These are phyloP conservation scores for Apamea anceps DNA, from an alignment of 2,888 invertebrate species.

Conservation along the genomic window DNA sequence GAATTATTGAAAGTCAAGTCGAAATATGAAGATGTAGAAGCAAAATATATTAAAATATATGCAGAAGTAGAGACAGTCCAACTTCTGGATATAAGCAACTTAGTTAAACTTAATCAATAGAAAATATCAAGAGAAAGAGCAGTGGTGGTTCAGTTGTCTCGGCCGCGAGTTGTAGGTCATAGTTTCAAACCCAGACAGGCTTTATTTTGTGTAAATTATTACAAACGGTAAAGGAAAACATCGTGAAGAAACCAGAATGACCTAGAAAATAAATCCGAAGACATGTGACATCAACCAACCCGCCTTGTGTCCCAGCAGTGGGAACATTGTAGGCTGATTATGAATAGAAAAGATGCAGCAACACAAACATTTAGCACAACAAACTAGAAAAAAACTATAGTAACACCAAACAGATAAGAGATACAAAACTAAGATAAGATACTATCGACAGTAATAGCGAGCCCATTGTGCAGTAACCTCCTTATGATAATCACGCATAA, in stretches of 20 bases:
- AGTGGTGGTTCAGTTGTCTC: neutral
- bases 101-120: neutral
- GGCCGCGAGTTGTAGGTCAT: neutral
- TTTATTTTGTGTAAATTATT: neutral
- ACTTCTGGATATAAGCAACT: neutral
- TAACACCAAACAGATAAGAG: slow-evolving; percentile 21
- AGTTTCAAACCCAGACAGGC: neutral
- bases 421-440: slow-evolving; percentile 36
- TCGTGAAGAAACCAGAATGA: neutral
- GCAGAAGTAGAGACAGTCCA: neutral
- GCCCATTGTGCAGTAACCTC: slow-evolving; percentile 41
- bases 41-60: neutral
- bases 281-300: too few species aligned
- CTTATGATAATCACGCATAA: slow-evolving; percentile 34
- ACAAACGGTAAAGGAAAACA: neutral
- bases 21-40: neutral
- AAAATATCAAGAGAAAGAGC: neutral
- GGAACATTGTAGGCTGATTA: neutral
- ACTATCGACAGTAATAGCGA: slow-evolving; percentile 33
- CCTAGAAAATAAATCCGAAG: neutral
- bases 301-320: neutral
- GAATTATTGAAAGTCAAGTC: neutral
- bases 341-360: neutral
- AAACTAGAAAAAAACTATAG: neutral
- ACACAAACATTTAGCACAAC: slow-evolving; percentile 1